Base-by-base conservation (phyloP, 2,888 invertebrate genomes). In the Chrysodeixis includens region DNA sequence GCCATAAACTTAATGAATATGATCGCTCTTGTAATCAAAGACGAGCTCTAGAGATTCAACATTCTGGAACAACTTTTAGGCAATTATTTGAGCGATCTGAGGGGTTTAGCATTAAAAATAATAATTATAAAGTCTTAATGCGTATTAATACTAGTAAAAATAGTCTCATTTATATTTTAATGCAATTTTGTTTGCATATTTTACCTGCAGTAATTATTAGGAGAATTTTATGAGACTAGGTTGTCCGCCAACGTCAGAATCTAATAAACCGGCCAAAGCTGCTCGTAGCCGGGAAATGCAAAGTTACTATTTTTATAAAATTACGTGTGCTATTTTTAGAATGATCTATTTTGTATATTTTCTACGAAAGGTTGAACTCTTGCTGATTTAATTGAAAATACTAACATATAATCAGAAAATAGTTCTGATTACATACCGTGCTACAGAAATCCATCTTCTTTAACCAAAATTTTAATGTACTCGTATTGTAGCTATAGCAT, bases 201-300 rank as follows among this genome's bases (percentile, higher is more conserved):
- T 49, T 20, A 49, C 46, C 46, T 49, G 20, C 18, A 7, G 8
- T 16, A 5, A 46, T 54, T 54, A 10, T 35, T 54, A 32, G 32
- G 16, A 54, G 54, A 30, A 55, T 20, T 18, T 55, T 57, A 4
- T 30, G 16, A 22, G 53, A 53, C 44, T 46, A 7, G n/a, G 9
- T 46, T 40, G 18, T 56, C 14, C 51, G 1, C 30, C 6, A 12
- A 30, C 44, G 5, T 22, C 40, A 40, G n/a, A 30, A 55, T 20
- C 14, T 56, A 58, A 49, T 49, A 40, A 30, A 51, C 22, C 14
- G 10, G 18, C 49, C 14, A 22, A 12, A 9, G 4, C 22, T 26
- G n/a, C 12, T 4, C 49, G 26, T n/a, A 26, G 7, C 32, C 32
- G 59, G 26, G 32, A 59, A 56, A 53, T 52, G 12, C 32, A 46